A percentile compares a stretch with the other conserved stretches of the same genome.
Conservation (phyloP, 2,888 invertebrate species). For the Sisyra terminalis region DNA sequence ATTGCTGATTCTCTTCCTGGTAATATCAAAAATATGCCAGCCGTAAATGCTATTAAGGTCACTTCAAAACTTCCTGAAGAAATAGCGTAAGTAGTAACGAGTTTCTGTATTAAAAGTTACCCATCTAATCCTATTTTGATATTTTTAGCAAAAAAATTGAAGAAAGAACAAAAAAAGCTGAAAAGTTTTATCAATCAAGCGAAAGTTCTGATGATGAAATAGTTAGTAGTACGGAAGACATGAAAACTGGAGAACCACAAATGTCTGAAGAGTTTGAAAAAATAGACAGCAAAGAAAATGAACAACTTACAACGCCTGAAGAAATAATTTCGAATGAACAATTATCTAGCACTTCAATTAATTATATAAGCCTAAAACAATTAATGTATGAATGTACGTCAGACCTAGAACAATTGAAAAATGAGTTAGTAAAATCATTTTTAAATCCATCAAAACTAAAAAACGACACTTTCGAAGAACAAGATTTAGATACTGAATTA, state of each 20-base stretch:
- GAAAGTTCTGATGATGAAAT: slow-evolving; percentile 34
- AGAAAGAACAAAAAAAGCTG: slow-evolving; percentile 56
- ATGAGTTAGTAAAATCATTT: slow-evolving; percentile 8
- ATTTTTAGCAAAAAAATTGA: slow-evolving; percentile 43
- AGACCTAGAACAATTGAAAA: slow-evolving; percentile 2
- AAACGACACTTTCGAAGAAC: slow-evolving; percentile 3
- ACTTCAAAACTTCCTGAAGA: slow-evolving; percentile 42
- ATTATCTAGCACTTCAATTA: too few relatives aligned
- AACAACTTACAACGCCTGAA: too few relatives aligned
- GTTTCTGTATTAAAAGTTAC: slow-evolving; percentile 8
- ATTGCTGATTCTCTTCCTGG: slow-evolving; percentile 24
- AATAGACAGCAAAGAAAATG: background rate
- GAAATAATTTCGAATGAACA: slow-evolving; percentile 6
- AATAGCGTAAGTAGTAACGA: slow-evolving; percentile 39
- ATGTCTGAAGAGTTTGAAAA: background rate
- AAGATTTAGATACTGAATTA: slow-evolving; percentile 4
- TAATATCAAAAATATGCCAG: slow-evolving; percentile 20
- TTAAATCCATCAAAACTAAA: background rate
- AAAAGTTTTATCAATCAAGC: slow-evolving; percentile 60
- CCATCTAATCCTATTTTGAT: background rate
- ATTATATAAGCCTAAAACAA: background rate
- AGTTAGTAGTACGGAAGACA: background rate
- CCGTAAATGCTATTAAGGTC: slow-evolving; percentile 43
- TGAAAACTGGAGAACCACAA: background rate
- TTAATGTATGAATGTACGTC: background rate